Evolutionary conservation across 1,140 invertebrate genomes (phyloP).

Genomic region (Riptortus pedestris): DNA sequence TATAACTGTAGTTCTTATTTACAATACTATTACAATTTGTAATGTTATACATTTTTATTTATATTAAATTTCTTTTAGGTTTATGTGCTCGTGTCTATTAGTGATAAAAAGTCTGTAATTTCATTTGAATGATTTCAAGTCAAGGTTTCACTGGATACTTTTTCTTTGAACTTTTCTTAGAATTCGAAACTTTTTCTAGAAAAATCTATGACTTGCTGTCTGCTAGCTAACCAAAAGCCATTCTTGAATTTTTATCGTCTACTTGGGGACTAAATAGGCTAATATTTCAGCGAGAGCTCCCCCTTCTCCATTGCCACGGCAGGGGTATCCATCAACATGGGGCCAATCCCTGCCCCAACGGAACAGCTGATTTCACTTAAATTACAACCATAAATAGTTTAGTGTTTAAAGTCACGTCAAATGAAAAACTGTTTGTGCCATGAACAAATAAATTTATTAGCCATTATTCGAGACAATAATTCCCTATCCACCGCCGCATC

Average conservation of each 20-base stretch:
- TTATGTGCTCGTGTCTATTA: no score
- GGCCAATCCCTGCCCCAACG: background rate
- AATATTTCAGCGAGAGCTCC: no score
- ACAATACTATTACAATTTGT: no score
- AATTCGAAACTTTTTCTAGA: background rate
- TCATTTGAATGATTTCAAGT: no score
- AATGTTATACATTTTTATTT: no score
- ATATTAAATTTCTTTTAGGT: no score
- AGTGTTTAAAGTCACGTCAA: slow-evolving; percentile 16
- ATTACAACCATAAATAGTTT: slow-evolving; percentile 4
- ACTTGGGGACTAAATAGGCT: no score
- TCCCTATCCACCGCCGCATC: no score
- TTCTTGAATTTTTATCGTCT: background rate
- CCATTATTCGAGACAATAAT: slow-evolving; percentile 5
- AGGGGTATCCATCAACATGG: background rate
- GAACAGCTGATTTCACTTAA: background rate
- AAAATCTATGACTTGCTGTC: background rate
- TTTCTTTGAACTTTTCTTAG: no score
- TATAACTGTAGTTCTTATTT: no score
- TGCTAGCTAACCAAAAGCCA: background rate
- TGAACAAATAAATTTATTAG: slow-evolving; percentile 12
- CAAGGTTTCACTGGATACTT: no score
- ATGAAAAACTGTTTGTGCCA: background rate
- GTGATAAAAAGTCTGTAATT: no score
- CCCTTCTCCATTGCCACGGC: background rate